phyloP scores from a whole-genome alignment of 2,888 invertebrate species.

The Scaptomyza flava region DNA sequence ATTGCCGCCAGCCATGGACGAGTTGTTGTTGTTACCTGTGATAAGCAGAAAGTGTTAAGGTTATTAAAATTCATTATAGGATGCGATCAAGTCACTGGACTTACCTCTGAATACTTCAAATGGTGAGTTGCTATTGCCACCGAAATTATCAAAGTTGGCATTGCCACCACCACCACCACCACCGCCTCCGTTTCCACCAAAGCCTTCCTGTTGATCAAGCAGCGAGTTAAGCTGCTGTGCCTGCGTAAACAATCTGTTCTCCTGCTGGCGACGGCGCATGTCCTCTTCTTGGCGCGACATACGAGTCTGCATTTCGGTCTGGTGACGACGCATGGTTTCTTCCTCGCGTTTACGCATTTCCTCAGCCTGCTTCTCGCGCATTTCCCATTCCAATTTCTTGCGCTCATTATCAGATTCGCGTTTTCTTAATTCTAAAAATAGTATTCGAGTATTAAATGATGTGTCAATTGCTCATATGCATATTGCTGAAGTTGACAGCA shows the following conservation, averaged over 20 bases:
- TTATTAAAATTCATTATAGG: background rate
- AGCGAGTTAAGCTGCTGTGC: conserved; percentile 88
- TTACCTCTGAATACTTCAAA: conserved; percentile 82
- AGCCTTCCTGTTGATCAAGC: conserved; percentile 89
- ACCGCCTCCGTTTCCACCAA: conserved; percentile 55
- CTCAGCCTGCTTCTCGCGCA: conserved; percentile 92
- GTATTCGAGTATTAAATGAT: conserved; percentile 22
- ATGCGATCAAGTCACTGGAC: background rate
- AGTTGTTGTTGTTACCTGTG: conserved; percentile 58
- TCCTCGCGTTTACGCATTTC: conserved; percentile 91
- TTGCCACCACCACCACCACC: conserved; percentile 60
- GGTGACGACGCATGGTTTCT: conserved; percentile 88
- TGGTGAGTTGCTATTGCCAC: conserved; percentile 73
- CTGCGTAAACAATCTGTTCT: conserved; percentile 94
- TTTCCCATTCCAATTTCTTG: conserved; percentile 93
- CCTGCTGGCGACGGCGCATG: conserved; percentile 92
- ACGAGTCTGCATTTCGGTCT: conserved; percentile 91
- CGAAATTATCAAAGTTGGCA: conserved; percentile 72
- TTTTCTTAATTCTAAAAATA: conserved; percentile 88
- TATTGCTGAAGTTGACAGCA: conserved; percentile 1
- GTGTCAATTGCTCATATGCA: background rate
- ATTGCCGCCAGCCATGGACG: conserved; percentile 61
- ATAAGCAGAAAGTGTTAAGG: background rate
- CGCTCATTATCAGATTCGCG: conserved; percentile 94
- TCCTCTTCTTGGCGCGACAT: conserved; percentile 94